Conservation (phyloP, 2,888 invertebrate genomes). For the Emesis furor region DNA sequence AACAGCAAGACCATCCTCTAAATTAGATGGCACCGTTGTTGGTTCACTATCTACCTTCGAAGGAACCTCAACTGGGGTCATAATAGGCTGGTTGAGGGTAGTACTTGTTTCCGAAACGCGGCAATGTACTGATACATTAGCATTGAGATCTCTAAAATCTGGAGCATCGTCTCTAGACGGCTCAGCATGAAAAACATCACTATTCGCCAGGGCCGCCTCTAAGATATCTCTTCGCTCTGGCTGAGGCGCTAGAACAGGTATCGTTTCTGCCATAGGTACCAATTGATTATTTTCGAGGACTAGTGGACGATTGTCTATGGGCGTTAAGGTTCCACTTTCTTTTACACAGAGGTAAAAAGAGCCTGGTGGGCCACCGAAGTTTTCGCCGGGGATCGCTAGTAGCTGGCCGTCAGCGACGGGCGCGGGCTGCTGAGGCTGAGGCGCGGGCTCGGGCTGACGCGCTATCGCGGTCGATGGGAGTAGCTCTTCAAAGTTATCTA, state of each 20-base stretch:
- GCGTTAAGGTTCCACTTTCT: conserved; percentile 94
- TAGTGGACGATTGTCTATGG: conserved; percentile 94
- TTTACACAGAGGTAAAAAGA: conserved; percentile 95
- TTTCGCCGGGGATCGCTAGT: conserved; percentile 95
- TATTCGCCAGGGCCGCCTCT: conserved; percentile 95
- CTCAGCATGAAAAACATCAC: conserved; percentile 94
- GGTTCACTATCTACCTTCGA: conserved; percentile 86
- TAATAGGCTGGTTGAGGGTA: conserved; percentile 95
- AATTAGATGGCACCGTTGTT: conserved; percentile 80
- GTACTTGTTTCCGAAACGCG: conserved; percentile 95
- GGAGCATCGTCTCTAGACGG: conserved; percentile 91
- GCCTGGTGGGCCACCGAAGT: conserved; percentile 94
- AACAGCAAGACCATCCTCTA: conserved; percentile 92
- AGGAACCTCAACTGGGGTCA: conserved; percentile 96
- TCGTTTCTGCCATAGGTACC: conserved; percentile 87
- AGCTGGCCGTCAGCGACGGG: conserved; percentile 93
- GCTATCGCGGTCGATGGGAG: conserved; percentile 88
- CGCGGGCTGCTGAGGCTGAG: conserved; percentile 80
- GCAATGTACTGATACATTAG: conserved; percentile 90
- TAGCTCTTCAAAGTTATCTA: conserved; percentile 88
- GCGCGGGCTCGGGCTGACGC: conserved; percentile 79
- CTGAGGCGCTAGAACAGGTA: conserved; percentile 80
- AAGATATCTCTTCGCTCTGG: conserved; percentile 94
- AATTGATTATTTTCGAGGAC: conserved; percentile 89
- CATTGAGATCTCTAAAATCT: conserved; percentile 92